phyloP scores from a whole-genome alignment of 2,888 invertebrate genomes.

The Gortyna flavago region DNA sequence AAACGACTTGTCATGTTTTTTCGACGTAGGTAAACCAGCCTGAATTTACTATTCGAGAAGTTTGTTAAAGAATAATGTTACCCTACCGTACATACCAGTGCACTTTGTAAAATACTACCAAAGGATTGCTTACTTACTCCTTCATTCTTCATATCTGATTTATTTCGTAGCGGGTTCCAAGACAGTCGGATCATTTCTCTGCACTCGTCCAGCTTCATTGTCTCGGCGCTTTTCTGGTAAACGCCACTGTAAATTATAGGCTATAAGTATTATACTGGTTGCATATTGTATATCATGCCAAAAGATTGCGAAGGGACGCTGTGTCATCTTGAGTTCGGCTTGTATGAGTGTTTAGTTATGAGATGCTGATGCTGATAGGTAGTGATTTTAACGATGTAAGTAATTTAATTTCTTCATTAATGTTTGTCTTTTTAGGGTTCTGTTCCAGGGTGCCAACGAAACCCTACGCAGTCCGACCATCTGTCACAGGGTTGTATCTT shows the following conservation, averaged over 20 bases:
- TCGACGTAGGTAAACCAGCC: background rate
- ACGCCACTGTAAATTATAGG: background rate
- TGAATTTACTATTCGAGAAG: conserved; percentile 6
- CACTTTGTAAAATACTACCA: background rate
- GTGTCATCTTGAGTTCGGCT: background rate
- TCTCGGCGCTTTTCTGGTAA: background rate
- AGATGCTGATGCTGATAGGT: background rate
- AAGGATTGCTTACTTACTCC: background rate
- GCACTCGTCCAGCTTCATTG: background rate
- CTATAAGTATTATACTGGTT: background rate
- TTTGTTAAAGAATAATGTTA: conserved; percentile 4
- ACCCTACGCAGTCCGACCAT: no score
- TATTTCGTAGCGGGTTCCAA: conserved; percentile 5
- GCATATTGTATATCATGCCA: background rate
- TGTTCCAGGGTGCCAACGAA: no score
- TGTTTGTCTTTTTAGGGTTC: no score
- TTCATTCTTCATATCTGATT: background rate
- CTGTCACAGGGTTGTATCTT: no score
- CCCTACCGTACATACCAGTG: background rate
- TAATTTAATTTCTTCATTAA: background rate
- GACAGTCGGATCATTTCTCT: background rate
- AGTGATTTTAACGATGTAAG: background rate
- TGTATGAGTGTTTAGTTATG: background rate
- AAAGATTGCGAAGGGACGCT: background rate
- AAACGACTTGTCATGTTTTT: conserved; percentile 21